phyloP scores from a whole-genome alignment of 2,113 vertebrate genomes.

The Morphnarchus princeps region DNA sequence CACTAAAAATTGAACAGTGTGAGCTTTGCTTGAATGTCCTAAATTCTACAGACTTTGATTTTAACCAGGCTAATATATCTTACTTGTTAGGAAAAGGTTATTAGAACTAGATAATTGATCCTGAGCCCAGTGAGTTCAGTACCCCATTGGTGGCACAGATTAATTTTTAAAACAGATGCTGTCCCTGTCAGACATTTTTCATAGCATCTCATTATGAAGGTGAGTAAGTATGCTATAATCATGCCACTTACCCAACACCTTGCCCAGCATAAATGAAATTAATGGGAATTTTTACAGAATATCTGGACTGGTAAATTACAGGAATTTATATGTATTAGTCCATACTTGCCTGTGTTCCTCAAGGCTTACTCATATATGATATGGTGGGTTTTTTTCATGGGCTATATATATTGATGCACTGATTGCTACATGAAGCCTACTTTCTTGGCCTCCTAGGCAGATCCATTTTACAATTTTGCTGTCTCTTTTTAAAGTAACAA shows the following conservation, averaged over 20 bases:
- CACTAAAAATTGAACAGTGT: not conserved
- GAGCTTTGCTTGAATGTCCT: not conserved
- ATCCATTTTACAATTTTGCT: not conserved
- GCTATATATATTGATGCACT: not conserved
- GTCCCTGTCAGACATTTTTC: not conserved
- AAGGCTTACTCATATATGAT: not conserved
- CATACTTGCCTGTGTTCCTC: not conserved
- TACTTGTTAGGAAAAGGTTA: not conserved
- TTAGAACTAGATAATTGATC: not conserved
- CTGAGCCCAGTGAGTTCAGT: not conserved
- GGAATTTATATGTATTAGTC: not conserved
- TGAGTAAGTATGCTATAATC: not conserved
- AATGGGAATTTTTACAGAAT: not conserved
- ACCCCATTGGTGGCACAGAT: not conserved
- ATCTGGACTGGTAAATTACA: not conserved
- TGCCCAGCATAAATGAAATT: not conserved
- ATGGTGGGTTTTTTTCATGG: rapidly evolving
- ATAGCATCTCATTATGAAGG: not conserved
- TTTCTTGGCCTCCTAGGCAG: not conserved
- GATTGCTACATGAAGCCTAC: not conserved
- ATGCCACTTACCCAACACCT: not conserved
- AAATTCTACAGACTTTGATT: not conserved
- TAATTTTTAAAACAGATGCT: not conserved
- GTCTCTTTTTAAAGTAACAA: not conserved
- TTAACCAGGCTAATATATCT: not conserved